phyloP scores from a whole-genome alignment of 2,797 vertebrate species.

The Acanthiza pusilla region DNA sequence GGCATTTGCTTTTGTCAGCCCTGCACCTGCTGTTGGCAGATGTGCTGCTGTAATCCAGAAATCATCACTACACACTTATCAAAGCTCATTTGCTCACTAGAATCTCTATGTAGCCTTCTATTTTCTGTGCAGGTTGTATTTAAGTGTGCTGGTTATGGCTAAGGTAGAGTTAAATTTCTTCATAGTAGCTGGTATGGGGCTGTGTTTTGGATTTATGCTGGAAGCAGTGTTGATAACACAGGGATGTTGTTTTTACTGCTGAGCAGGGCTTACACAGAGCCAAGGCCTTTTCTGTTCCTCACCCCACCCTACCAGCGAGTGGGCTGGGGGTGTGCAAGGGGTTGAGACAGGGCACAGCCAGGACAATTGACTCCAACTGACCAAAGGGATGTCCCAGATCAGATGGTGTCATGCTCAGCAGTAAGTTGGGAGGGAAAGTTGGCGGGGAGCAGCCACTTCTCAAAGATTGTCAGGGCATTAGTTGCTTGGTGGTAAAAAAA shows the following conservation, averaged over 20 bases:
- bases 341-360: background rate
- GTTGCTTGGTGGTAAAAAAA: background rate
- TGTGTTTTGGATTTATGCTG: background rate
- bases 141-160: background rate
- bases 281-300: background rate
- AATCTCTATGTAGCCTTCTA: background rate
- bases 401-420: background rate
- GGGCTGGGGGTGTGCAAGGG: background rate
- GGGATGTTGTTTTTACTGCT: background rate
- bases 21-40: background rate
- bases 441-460: background rate
- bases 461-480: background rate
- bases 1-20: background rate
- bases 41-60: background rate
- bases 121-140: background rate
- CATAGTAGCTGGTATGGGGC: background rate
- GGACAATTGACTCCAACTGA: background rate
- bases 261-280: background rate
- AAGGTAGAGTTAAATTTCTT: background rate
- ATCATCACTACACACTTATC: background rate
- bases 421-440: background rate
- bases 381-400: background rate
- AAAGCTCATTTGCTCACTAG: background rate
- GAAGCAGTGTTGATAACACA: background rate
- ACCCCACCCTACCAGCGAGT: rapidly evolving